Evolutionary conservation across 2,888 invertebrate species (phyloP).

Genomic region (Vannuccia rotundouncinata): DNA sequence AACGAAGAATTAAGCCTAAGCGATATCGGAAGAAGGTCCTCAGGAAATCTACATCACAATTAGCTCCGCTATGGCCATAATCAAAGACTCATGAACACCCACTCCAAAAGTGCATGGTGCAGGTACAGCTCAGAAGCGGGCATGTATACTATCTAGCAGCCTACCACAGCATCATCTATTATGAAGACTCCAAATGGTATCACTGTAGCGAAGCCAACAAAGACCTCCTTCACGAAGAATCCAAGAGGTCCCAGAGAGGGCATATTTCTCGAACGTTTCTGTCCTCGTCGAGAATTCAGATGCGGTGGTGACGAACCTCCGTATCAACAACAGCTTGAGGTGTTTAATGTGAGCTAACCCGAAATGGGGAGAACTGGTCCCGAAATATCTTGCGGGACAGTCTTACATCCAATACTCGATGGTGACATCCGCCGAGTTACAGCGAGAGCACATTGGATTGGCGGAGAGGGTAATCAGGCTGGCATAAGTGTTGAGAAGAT

Average conservation of each 20-base stretch:
- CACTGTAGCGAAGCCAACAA: conserved; percentile 13
- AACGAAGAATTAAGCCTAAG: conserved; percentile 5
- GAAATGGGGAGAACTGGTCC: too few relatives aligned
- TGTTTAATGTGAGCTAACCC: too few relatives aligned
- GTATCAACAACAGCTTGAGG: too few relatives aligned
- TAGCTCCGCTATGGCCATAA: background rate
- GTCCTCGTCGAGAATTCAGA: background rate
- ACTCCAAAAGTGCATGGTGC: background rate
- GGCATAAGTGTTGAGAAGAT: too few relatives aligned
- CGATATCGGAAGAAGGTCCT: background rate
- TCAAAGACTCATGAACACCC: background rate
- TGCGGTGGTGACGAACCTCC: conserved; percentile 12
- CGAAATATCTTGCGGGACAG: too few relatives aligned
- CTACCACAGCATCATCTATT: conserved; percentile 16
- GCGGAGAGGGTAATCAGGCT: too few relatives aligned
- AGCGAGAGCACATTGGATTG: too few relatives aligned
- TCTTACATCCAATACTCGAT: too few relatives aligned
- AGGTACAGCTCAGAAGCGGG: background rate
- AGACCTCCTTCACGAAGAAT: background rate
- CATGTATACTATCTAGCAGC: conserved; percentile 9
- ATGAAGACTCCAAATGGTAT: background rate
- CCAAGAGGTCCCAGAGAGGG: conserved; percentile 2
- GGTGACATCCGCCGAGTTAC: too few relatives aligned
- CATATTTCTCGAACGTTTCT: background rate
- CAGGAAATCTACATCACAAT: background rate